These are phyloP conservation scores for Protonibea diacanthus DNA, from an alignment of 2,797 vertebrate species.

Conservation along the genomic window DNA sequence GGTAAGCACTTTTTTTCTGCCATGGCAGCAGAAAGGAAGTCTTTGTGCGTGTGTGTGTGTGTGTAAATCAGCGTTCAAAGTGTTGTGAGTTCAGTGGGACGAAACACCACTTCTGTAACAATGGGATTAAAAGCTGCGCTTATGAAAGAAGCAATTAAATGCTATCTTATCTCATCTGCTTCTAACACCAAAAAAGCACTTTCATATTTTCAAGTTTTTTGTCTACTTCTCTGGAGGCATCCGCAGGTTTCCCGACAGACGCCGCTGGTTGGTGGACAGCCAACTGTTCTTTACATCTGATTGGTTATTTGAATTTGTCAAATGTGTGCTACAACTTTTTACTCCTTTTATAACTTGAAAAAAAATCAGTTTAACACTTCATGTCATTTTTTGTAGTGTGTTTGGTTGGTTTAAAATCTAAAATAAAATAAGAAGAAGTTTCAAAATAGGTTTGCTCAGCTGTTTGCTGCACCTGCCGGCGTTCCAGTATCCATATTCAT, in stretches of 20 bases:
- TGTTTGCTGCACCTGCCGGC: constrained; percentile 7
- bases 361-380: not conserved
- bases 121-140: constrained; percentile 82
- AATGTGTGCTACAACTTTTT: not conserved
- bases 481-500: not conserved
- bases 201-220: constrained; percentile 69
- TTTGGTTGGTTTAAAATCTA: no score
- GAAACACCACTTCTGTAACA: constrained; percentile 79
- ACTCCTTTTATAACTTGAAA: no score
- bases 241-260: constrained; percentile 17
- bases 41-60: constrained; percentile 53
- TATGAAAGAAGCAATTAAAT: constrained; percentile 85
- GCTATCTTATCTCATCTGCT: constrained; percentile 83
- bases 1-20: constrained; percentile 84
- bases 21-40: constrained; percentile 74
- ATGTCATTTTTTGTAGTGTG: not conserved
- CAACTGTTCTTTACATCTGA: not conserved
- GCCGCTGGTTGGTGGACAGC: constrained; percentile 27
- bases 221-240: constrained; percentile 33
- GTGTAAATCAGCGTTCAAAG: constrained; percentile 77
- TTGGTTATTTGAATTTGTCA: constrained; percentile 18
- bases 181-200: constrained; percentile 70
- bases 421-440: not conserved
- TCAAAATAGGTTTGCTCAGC: not conserved
- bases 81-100: constrained; percentile 79